Conservation (phyloP, 2,888 invertebrate genomes). For the Folsomia candida region DNA sequence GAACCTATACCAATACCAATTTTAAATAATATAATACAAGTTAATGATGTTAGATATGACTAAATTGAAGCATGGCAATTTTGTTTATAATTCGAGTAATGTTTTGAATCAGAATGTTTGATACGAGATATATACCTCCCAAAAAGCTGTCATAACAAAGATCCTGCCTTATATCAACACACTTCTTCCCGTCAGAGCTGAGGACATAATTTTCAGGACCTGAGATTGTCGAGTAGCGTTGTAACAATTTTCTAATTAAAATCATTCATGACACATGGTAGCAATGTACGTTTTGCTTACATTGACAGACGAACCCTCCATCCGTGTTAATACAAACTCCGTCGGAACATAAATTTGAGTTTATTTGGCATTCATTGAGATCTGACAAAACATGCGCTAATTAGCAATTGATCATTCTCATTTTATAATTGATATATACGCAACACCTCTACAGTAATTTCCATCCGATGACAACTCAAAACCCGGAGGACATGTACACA, state of each 20-base stretch:
- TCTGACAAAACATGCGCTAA: no score
- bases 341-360: slow-evolving; percentile 59
- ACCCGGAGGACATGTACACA: slow-evolving; percentile 76
- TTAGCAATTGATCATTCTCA: not conserved
- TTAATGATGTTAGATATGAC: no score
- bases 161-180: slow-evolving; percentile 73
- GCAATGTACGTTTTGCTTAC: no score
- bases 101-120: not conserved
- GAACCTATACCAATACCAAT: slow-evolving; percentile 3
- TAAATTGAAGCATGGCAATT: not conserved
- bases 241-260: no score
- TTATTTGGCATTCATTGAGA: slow-evolving; percentile 74
- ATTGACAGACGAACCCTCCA: slow-evolving; percentile 78
- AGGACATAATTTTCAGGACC: slow-evolving; percentile 70
- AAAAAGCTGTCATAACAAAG: slow-evolving; percentile 65
- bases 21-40: not conserved
- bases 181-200: slow-evolving; percentile 66
- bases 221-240: no score
- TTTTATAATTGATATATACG: slow-evolving; percentile 6
- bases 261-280: no score
- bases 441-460: slow-evolving; percentile 59
- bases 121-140: slow-evolving; percentile 50
- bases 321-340: slow-evolving; percentile 73
- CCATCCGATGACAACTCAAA: slow-evolving; percentile 67
- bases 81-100: not conserved